Percentiles rank a stretch among this genome's conserved stretches.
These are phyloP conservation scores for Pachyrhynchus sulphureomaculatus DNA, from an alignment of 1,140 invertebrate species.

Conservation along the genomic window DNA sequence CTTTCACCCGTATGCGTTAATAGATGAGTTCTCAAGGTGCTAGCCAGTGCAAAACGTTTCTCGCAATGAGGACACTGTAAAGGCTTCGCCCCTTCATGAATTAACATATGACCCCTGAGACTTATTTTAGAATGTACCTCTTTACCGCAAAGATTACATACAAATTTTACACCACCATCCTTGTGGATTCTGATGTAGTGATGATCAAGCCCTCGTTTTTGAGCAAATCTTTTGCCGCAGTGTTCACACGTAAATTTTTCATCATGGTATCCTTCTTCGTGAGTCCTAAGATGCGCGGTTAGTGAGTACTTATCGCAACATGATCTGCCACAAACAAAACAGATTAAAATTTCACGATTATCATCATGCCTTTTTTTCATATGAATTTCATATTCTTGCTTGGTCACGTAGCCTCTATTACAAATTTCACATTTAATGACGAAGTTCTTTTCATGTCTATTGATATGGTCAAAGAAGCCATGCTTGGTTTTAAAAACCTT, in stretches of 20 bases:
- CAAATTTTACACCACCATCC: slow-evolving; percentile 28
- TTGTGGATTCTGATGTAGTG: slow-evolving; percentile 30
- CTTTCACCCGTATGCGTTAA: slow-evolving; percentile 52
- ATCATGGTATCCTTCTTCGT: slow-evolving; percentile 39
- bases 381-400: slow-evolving; percentile 35
- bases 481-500: slow-evolving; percentile 70
- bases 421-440: slow-evolving; percentile 39
- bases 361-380: slow-evolving; percentile 35
- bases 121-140: neutral
- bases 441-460: slow-evolving; percentile 60
- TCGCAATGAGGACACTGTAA: slow-evolving; percentile 49
- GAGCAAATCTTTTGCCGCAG: slow-evolving; percentile 52
- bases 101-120: neutral
- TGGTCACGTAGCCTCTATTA: slow-evolving; percentile 39
- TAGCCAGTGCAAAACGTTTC: slow-evolving; percentile 35
- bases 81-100: slow-evolving; percentile 40
- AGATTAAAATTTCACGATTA: slow-evolving; percentile 24
- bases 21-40: slow-evolving; percentile 34
- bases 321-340: slow-evolving; percentile 57
- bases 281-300: slow-evolving; percentile 37
- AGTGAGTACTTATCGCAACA: slow-evolving; percentile 54
- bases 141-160: slow-evolving; percentile 55
- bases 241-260: slow-evolving; percentile 40
- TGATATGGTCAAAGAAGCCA: slow-evolving; percentile 64
- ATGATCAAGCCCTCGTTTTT: slow-evolving; percentile 42